Conservation (phyloP, 2,113 vertebrate species). For the Prochilodus magdalenae region DNA sequence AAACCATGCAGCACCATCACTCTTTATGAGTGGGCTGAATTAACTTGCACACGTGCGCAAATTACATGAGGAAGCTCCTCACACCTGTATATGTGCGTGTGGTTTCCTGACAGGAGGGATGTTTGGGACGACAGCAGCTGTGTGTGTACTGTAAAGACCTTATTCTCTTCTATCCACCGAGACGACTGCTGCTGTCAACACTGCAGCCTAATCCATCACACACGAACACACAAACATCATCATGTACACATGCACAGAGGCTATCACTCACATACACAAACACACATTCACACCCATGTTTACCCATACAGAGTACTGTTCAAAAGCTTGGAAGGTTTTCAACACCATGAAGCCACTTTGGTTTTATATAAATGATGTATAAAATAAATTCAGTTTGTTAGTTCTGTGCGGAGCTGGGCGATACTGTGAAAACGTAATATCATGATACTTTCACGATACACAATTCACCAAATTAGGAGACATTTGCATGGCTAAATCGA, state of each 20-base stretch:
- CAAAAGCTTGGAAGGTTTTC: too few relatives aligned
- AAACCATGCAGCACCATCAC: not conserved
- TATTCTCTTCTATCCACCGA: not conserved
- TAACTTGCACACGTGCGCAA: constrained; percentile 2
- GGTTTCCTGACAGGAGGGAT: constrained; percentile 9
- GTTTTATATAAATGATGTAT: too few relatives aligned
- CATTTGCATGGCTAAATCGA: too few relatives aligned
- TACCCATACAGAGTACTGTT: too few relatives aligned
- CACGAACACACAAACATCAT: not conserved
- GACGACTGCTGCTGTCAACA: not conserved
- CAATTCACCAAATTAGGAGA: too few relatives aligned
- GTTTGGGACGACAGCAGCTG: constrained; percentile 24
- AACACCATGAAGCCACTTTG: too few relatives aligned
- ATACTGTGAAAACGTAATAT: too few relatives aligned
- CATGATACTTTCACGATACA: too few relatives aligned
- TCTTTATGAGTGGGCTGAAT: not conserved
- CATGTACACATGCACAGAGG: not conserved
- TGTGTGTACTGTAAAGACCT: not conserved
- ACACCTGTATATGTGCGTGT: not conserved
- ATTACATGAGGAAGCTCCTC: not conserved
- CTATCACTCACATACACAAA: not conserved
- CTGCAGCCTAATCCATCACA: constrained; percentile 14
- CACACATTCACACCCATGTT: too few relatives aligned
- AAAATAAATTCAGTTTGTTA: too few relatives aligned
- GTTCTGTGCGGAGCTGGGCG: too few relatives aligned